Base-by-base conservation (phyloP, 2,113 vertebrate genomes). In the Cettia cetti region DNA sequence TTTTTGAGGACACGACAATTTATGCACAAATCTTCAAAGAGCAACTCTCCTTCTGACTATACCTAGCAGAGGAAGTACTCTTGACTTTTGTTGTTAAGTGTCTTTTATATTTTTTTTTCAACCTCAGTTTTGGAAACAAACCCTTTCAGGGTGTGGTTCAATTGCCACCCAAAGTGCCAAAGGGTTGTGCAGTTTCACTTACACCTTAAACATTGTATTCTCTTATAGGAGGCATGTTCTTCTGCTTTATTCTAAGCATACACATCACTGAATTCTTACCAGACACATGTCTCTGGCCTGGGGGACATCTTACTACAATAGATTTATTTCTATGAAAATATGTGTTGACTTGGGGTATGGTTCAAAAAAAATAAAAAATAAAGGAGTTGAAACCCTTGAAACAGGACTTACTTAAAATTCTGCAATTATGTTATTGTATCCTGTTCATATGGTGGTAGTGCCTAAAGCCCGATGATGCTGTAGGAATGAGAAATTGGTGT, bases 1-100 rank as follows among this genome's bases (percentile, higher is more conserved):
- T 65, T 45, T 86, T 83, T 81, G 57, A 91, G 85, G 86, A 94
- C 60, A 61, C 1, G 5, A 69, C 37, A 74, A 70, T 86, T 91
- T 90, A 47, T 75, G 66, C 74, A 24, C 57, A 94, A 83, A 82
- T 89, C 61, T 95, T 91, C 82, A 90, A 82, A 92, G 65, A 93
- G 40, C 40, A 89, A 74, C 19, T 95, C 33, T 86, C 31, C 72
- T 71, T 60, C 53, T 89, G 77, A 76, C 44, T 91, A 33, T 27
- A 68, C 26, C 33, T 69, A 35, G 37, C 17, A 13, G 21, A 90
- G 57, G 45, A 90, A 95, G 76, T n/a, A 53, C 61, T 33, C 61
- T 52, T 91, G 50, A 50, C 28, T 77, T 74, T 53, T 93, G 75
- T 49, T 84, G 35, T 44, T 78, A 71, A 63, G 42, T 57, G 37